phyloP scores from a whole-genome alignment of 2,113 vertebrate genomes.

The Aegithalos caudatus region DNA sequence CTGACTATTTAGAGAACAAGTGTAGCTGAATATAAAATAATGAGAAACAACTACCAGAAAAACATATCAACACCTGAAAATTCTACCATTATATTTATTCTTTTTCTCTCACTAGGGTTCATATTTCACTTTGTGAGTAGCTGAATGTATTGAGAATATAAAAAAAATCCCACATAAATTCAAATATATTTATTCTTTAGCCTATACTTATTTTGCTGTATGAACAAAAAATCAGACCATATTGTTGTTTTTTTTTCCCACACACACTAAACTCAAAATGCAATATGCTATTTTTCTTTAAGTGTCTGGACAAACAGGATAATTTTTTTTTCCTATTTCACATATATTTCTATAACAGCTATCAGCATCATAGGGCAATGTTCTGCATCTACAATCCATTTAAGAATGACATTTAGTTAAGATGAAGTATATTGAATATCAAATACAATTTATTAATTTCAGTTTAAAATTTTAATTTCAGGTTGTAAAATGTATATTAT shows the following conservation, averaged over 20 bases:
- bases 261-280: background rate
- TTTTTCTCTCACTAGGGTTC: constrained; percentile 49
- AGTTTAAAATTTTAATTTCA: constrained; percentile 46
- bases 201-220: background rate
- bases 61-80: constrained; percentile 52
- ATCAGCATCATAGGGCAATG: constrained; percentile 3
- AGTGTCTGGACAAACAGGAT: background rate
- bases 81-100: constrained; percentile 40
- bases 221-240: background rate
- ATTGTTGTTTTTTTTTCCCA: background rate
- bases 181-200: constrained; percentile 37
- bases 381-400: background rate
- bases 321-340: background rate
- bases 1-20: constrained; percentile 59
- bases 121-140: constrained; percentile 58
- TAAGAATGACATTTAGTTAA: constrained; percentile 9
- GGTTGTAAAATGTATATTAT: constrained; percentile 58
- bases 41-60: constrained; percentile 47
- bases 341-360: constrained; percentile 8
- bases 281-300: background rate
- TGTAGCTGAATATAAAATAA: constrained; percentile 62
- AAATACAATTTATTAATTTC: constrained; percentile 35
- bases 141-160: constrained; percentile 30
- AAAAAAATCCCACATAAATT: background rate
- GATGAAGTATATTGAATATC: constrained; percentile 31